These are phyloP conservation scores for Mechanitis mazaeus DNA, from an alignment of 2,888 invertebrate genomes.

Conservation along the genomic window DNA sequence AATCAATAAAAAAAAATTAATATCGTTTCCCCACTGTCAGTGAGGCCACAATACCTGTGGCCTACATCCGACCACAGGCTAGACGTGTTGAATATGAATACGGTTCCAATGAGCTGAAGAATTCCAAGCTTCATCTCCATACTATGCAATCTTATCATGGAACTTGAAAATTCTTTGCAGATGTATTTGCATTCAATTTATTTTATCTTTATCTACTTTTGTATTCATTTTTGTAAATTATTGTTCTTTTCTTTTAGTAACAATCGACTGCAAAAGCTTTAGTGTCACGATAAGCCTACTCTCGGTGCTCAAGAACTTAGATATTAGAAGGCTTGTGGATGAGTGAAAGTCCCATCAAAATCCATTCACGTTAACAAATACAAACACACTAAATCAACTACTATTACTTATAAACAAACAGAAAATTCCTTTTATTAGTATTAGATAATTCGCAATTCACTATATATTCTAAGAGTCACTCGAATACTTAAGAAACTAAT, in stretches of 20 bases:
- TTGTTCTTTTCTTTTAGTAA: background rate
- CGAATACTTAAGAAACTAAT: too few relatives aligned
- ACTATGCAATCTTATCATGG: conserved; percentile 16
- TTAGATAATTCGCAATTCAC: too few relatives aligned
- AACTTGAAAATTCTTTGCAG: conserved; percentile 10
- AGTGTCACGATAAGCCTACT: too few relatives aligned
- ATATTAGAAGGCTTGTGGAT: too few relatives aligned
- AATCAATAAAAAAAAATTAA: background rate
- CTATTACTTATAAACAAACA: too few relatives aligned
- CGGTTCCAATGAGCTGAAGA: conserved; percentile 31
- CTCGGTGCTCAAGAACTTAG: too few relatives aligned
- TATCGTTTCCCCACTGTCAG: conserved; percentile 12
- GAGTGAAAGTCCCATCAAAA: too few relatives aligned
- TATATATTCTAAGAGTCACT: too few relatives aligned
- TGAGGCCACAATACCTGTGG: conserved; percentile 11
- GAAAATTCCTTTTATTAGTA: too few relatives aligned
- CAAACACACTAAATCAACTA: too few relatives aligned
- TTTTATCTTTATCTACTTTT: background rate
- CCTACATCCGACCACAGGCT: conserved; percentile 25
- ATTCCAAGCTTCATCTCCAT: conserved; percentile 21
- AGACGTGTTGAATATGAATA: conserved; percentile 32
- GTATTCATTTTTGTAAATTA: too few relatives aligned
- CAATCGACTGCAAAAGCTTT: background rate
- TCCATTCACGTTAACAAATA: too few relatives aligned
- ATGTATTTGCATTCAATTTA: conserved; percentile 11